Base-by-base conservation (phyloP, 2,888 invertebrate genomes). In the Ommatoiulus sabulosus region DNA sequence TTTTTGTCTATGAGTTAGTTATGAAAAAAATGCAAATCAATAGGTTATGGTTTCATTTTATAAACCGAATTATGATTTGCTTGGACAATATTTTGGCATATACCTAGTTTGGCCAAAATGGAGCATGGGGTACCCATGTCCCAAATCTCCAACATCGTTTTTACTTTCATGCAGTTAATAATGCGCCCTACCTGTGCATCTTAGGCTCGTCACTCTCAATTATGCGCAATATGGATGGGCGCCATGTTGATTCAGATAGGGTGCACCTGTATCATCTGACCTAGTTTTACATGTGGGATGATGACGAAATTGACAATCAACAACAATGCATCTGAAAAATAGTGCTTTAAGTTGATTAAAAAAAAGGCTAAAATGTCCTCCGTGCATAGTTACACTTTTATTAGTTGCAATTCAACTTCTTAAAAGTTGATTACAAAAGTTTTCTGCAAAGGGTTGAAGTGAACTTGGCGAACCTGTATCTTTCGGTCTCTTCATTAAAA, bases 381-480 rank as follows among this genome's bases (percentile, higher is more conserved):
- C 10, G 80, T 15, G 12, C 15, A 8, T 15, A 43, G 52, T 52
- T 80, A 8, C 80, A 80, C 8, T 35, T 80, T 80, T 80, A 80
- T 80, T 80, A 80, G 35, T 2, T 5, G 35, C 15, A 80, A 4
- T 80, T 80, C 80, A 80, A 24, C 80, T 24, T 80, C 15, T 43
- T 43, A 10, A 35, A 43, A 35, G 72, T 72, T 72, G 24, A 43
- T 80, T 80, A 80, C 80, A 24, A 80, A 10, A 35, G 35, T 12
- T 35, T 80, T 43, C 12, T 15, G 12, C 35, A 80, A 80, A 80
- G 35, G 80, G 80, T 80, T 35, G 35, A 80, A 80, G 80, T 35
- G 80, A 35, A 80, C 80, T 80, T 80, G 80, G 35, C 35, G 35
- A 80, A 80, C 80, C 80, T 80, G 80, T 15, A 80, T 80, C 80